Conservation (phyloP, 2,888 invertebrate genomes). For the Clunio marinus region DNA sequence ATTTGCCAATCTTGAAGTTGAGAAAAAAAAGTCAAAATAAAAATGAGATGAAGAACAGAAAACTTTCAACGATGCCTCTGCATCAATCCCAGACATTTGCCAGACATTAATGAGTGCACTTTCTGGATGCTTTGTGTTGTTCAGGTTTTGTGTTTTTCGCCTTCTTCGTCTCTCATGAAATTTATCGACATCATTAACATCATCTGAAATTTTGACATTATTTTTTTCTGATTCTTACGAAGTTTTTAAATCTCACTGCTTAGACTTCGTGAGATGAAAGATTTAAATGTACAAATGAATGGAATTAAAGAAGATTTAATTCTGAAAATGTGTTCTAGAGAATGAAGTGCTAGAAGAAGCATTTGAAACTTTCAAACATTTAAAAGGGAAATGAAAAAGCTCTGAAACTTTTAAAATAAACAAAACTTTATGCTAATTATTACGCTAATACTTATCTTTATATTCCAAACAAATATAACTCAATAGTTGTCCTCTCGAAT, state of each 20-base stretch:
- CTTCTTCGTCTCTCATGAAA: neutral
- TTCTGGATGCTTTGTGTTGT: slow-evolving; percentile 6
- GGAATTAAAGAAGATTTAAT: slow-evolving; percentile 7
- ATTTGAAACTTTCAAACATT: no score
- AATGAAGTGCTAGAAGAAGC: no score
- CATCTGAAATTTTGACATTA: slow-evolving; percentile 18
- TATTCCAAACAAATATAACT: no score
- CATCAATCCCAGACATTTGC: slow-evolving; percentile 37
- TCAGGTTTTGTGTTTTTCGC: neutral
- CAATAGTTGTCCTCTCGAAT: no score
- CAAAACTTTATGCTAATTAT: no score
- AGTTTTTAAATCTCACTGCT: neutral
- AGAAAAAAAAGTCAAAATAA: slow-evolving; percentile 14
- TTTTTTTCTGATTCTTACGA: neutral
- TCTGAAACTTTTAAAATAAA: no score
- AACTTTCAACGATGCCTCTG: slow-evolving; percentile 21
- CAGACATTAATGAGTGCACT: slow-evolving; percentile 39
- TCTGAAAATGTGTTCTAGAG: slow-evolving; percentile 3
- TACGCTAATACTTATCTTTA: no score
- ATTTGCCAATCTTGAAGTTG: no score
- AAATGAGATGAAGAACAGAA: no score
- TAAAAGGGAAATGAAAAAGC: no score
- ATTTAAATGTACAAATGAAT: neutral
- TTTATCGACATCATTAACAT: slow-evolving; percentile 25
- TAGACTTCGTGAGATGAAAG: neutral